These are phyloP conservation scores for Danio kyathit DNA, from an alignment of 2,797 vertebrate species.

Conservation along the genomic window DNA sequence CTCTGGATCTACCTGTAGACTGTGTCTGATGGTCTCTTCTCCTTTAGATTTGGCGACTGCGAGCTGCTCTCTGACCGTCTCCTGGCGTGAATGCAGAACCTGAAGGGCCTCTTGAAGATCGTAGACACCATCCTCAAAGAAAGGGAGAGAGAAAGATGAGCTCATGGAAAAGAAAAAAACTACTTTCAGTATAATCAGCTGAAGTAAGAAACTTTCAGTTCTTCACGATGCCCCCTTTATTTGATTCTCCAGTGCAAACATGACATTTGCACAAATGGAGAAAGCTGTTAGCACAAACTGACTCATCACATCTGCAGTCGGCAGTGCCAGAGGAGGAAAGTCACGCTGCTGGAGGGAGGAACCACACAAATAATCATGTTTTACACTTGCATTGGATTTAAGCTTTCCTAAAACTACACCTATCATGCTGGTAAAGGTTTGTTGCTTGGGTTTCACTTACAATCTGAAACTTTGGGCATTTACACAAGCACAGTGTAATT, in stretches of 20 bases:
- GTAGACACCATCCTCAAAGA: constrained; percentile 88
- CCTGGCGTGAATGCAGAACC: constrained; percentile 88
- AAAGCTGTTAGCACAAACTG: constrained; percentile 36
- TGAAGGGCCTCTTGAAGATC: constrained; percentile 93
- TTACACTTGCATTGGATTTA: background rate
- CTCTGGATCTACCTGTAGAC: constrained; percentile 84
- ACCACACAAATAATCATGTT: background rate
- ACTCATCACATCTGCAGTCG: constrained; percentile 32
- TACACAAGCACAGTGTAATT: background rate
- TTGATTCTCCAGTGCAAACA: constrained; percentile 15
- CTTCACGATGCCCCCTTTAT: background rate
- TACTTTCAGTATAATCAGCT: background rate
- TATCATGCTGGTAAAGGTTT: background rate
- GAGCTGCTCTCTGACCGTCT: constrained; percentile 86
- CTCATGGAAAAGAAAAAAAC: background rate
- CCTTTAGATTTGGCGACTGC: constrained; percentile 89
- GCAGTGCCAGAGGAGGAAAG: background rate
- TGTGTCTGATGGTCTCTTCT: constrained; percentile 85
- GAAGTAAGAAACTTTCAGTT: background rate
- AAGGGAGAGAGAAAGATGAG: background rate
- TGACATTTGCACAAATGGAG: constrained; percentile 20
- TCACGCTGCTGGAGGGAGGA: background rate
- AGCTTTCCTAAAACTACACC: background rate
- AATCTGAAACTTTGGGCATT: background rate
- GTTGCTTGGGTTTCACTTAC: background rate